A percentile compares a stretch with the other conserved stretches of the same genome.
Evolutionary conservation across 2,113 vertebrate species (phyloP).

Genomic region (Galbula dea): DNA sequence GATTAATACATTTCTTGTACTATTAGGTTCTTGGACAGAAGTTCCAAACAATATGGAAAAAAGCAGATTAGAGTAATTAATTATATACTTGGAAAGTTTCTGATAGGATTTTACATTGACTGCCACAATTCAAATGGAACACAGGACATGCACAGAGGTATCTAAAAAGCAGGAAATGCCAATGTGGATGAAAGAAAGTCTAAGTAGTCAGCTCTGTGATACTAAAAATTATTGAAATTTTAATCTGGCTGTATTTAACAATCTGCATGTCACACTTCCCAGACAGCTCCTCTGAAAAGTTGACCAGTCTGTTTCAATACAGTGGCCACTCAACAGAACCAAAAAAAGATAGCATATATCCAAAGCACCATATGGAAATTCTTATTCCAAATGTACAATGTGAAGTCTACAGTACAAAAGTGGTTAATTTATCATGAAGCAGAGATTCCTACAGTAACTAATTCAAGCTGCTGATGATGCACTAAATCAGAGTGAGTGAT

Average conservation of each 20-base stretch:
- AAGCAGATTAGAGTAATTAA: not conserved
- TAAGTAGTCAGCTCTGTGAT: not conserved
- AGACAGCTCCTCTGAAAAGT: not conserved
- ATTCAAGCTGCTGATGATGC: constrained; percentile 79
- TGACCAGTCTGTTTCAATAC: constrained; percentile 59
- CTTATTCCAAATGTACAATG: constrained; percentile 53
- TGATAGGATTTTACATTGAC: not conserved
- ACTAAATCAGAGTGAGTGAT: constrained; percentile 81
- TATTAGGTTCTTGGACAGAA: not conserved
- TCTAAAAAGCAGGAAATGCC: not conserved
- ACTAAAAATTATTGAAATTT: not conserved
- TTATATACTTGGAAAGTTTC: not conserved
- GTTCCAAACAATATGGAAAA: not conserved
- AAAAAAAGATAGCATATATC: constrained; percentile 6
- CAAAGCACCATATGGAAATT: constrained; percentile 51
- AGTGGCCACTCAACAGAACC: constrained; percentile 21
- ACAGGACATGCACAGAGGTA: not conserved
- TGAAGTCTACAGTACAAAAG: constrained; percentile 62
- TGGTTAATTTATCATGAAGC: constrained; percentile 71
- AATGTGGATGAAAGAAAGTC: not conserved
- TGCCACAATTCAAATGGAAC: not conserved
- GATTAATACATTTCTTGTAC: not conserved
- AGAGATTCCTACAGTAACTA: constrained; percentile 65
- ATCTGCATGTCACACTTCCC: not conserved
- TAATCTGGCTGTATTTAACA: not conserved